These are phyloP conservation scores for Notarius lentiginosus DNA, from an alignment of 2,113 vertebrate species.

Conservation along the genomic window DNA sequence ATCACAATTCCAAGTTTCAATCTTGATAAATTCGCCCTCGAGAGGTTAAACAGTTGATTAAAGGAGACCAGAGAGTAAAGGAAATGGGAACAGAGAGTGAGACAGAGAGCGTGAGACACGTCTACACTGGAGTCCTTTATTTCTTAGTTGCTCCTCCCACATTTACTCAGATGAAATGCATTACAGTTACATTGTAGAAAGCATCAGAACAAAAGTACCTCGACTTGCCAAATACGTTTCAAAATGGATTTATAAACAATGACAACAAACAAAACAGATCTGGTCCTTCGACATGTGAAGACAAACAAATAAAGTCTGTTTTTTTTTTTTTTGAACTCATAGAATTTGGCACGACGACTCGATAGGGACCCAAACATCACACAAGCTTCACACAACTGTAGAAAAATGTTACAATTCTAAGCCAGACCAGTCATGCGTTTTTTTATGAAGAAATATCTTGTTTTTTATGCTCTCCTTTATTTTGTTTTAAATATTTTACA, in stretches of 20 bases:
- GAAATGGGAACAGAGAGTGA: not conserved
- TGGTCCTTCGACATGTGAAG: slow-evolving; percentile 87
- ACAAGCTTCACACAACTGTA: slow-evolving; percentile 98
- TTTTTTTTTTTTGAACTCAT: slow-evolving; percentile 63
- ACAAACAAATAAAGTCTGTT: slow-evolving; percentile 88
- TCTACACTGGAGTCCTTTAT: slow-evolving; percentile 94
- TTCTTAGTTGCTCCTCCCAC: slow-evolving; percentile 97
- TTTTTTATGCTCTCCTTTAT: slow-evolving; percentile 68
- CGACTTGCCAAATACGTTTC: slow-evolving; percentile 93
- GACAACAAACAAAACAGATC: slow-evolving; percentile 65
- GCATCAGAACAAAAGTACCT: slow-evolving; percentile 99
- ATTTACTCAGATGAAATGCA: slow-evolving; percentile 98
- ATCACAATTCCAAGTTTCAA: not conserved
- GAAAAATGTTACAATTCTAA: slow-evolving; percentile 94
- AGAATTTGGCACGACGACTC: slow-evolving; percentile 95
- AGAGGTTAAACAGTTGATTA: not conserved
- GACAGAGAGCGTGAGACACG: slow-evolving; percentile 37
- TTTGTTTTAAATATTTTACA: slow-evolving; percentile 76
- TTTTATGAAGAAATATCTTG: slow-evolving; percentile 87
- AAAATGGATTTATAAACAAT: slow-evolving; percentile 97
- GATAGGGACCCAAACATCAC: slow-evolving; percentile 95
- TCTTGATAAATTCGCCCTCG: not conserved
- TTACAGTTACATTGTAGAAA: slow-evolving; percentile 99
- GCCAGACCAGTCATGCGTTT: slow-evolving; percentile 98
- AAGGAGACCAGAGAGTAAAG: not conserved